Evolutionary conservation across 2,888 invertebrate genomes (phyloP), one percentile per base, ranked within the genome.

Genomic region (Leptinotarsa tumamoca): DNA sequence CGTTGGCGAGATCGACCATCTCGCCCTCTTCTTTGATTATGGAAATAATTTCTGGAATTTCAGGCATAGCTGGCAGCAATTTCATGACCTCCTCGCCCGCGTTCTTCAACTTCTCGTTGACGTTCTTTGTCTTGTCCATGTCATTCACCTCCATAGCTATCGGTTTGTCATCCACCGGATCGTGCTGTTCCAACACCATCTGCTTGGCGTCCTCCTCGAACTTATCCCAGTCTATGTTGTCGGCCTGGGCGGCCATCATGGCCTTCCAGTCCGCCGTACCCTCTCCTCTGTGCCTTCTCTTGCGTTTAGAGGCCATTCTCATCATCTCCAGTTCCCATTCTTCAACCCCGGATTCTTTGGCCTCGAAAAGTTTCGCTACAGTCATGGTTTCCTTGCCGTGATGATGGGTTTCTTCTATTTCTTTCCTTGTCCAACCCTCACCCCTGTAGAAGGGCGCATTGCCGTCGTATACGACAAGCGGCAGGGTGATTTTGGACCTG

Each of bases 401-500:
- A 75, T 88, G 88, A 81, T 88, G 88, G 66, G 82, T 86, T 74
- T 88, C 88, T 81, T 88, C 88, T 23, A 87, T 91, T 51, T 92
- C 91, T 82, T 92, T 92, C 83, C 89, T 91, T 1, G 94, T 87
- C 72, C 93, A 92, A n/a, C 95, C 95, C 84, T 93, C 92, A 0
- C 95, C 95, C 83, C 94, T 92, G 84, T 90, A 94, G 78, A 95
- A 90, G 73, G 92, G 85, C 5, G 85, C 83, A 10, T 76, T 74
- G 4, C 87, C 88, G 74, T 87, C 86, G 80, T 87, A 88, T 10
- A 82, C 81, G 5, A 84, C 83, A 18, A 88, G 71, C 0, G 94
- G 94, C 86, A 95, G 91, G 2, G 93, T 92, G 15, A 95, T 91
- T 88, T 92, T 93, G 69, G 91, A 91, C 1, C 94, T 94, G 83